Evolutionary conservation across 2,888 invertebrate genomes (phyloP), one percentile per base, ranked within the genome.

Genomic region (Diaprepes abbreviatus): DNA sequence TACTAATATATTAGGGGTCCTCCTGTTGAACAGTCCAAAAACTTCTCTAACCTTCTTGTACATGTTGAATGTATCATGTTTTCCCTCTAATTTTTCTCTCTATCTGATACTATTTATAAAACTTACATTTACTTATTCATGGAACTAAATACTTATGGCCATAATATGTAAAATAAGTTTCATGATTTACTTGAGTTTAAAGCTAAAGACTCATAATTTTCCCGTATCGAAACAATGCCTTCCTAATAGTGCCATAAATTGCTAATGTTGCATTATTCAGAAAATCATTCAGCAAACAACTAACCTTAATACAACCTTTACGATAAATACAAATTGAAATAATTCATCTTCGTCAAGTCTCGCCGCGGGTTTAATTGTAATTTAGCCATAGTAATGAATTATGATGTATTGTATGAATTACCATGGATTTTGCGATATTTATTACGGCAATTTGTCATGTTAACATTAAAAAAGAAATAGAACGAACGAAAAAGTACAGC

Each of bases 261-360:
- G 24, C 7, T 50, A 12, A 14, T n/a, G 28, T 50, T 68, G 68
- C 63, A 68, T 68, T 62, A 63, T 63, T 45, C 24, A 36, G n/a
- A 17, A 64, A 63, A 38, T 40, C 55, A 57, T 33, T 62, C 14
- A 62, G 48, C 48, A 54, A 67, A 45, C 60, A 59, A 33, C 54
- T n/a, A 59, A 68, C 16, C 43, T 68, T 62, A 35, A 16, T 45
- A 38, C 38, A 57, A 50, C 43, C 31, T 24, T 28, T 45, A 64
- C 59, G 63, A 64, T 70, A 58, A 70, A 69, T 70, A 67, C 65
- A 71, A 70, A 72, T 68, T 57, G 72, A 70, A 73, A 71, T 68
- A 67, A 74, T 74, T 72, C 55, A 71, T 73, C 72, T 70, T 73
- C 68, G 70, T 73, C 72, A 67, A 57, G 50, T 57, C 43, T 24